A percentile compares a stretch with the other conserved stretches of the same genome.
phyloP scores from a whole-genome alignment of 1,140 invertebrate species.

The Drosophila kikkawai region DNA sequence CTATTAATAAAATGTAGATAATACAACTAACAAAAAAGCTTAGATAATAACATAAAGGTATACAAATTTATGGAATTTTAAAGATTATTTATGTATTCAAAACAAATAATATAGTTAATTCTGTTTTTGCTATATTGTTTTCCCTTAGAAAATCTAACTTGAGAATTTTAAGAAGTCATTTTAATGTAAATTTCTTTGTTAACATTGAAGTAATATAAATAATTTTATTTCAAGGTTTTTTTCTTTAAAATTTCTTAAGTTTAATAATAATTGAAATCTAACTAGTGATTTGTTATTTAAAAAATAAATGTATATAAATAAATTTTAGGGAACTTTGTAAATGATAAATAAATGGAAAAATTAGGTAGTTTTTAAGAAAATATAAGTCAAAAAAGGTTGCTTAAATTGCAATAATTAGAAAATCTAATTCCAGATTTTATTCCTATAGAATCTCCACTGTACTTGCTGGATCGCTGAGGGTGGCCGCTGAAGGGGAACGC shows the following conservation, averaged over 20 bases:
- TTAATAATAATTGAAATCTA: too few species aligned
- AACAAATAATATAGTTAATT: neutral
- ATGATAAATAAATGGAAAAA: too few species aligned
- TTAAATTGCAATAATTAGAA: neutral
- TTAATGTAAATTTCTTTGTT: neutral
- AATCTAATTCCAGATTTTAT: neutral
- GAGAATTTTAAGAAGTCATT: neutral
- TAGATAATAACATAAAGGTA: neutral
- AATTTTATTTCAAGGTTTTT: neutral
- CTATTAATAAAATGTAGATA: neutral
- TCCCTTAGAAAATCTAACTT: neutral
- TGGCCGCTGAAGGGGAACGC: slow-evolving; percentile 48
- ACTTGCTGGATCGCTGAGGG: slow-evolving; percentile 23
- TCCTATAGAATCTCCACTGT: slow-evolving; percentile 11
- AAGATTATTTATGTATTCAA: neutral
- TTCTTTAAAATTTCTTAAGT: too few species aligned
- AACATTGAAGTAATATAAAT: neutral
- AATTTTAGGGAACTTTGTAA: too few species aligned
- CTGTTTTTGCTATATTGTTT: neutral
- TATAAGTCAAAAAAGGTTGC: too few species aligned
- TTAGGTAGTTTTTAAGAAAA: too few species aligned
- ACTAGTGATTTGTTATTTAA: too few species aligned
- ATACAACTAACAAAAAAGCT: neutral
- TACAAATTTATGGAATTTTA: neutral
- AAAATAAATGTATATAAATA: too few species aligned